phyloP scores from a whole-genome alignment of 2,113 vertebrate species.

The Nymphicus hollandicus region DNA sequence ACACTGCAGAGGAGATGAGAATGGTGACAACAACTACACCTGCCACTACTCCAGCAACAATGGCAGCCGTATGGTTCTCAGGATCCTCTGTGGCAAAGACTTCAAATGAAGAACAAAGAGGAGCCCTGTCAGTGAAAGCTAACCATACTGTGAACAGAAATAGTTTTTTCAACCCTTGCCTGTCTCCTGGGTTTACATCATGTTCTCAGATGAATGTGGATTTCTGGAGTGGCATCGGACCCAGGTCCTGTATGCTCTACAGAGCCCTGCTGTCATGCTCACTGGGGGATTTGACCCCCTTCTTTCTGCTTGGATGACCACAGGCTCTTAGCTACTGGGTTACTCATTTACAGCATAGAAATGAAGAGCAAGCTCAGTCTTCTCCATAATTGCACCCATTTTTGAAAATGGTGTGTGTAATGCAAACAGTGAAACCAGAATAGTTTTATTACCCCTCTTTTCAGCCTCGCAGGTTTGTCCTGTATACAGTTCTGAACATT shows the following conservation, averaged over 20 bases:
- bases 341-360: not conserved
- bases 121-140: not conserved
- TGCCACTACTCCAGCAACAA: not conserved
- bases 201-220: not conserved
- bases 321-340: not conserved
- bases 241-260: not conserved
- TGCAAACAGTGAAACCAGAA: not conserved
- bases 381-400: not conserved
- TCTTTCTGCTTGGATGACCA: not conserved
- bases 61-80: not conserved
- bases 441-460: slow-evolving; percentile 23
- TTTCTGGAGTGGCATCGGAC: not conserved
- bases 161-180: not conserved
- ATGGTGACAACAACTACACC: not conserved
- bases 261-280: not conserved
- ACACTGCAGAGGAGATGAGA: not conserved
- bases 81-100: not conserved
- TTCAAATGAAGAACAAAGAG: not conserved
- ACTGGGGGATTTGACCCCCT: not conserved
- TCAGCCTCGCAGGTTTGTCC: slow-evolving; percentile 15
- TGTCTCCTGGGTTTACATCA: not conserved
- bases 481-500: slow-evolving; percentile 41
- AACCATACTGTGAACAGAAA: not conserved
- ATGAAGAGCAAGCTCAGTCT: not conserved
- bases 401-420: not conserved